Percentiles rank a stretch among this genome's conserved stretches.
Conservation (phyloP, 2,888 invertebrate species). For the Anaspis maculata region DNA sequence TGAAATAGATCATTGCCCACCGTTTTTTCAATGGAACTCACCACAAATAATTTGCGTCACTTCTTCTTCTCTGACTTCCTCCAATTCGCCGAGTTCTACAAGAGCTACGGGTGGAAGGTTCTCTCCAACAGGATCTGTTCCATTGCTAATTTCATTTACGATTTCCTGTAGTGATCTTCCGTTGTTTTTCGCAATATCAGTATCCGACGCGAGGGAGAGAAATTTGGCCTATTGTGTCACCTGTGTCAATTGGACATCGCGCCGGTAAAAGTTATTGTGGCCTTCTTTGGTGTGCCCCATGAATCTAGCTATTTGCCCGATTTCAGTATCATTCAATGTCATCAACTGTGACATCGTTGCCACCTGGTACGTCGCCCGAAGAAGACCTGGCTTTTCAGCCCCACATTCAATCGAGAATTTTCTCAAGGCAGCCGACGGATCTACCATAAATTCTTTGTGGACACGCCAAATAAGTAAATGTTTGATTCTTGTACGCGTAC, state of each 20-base stretch:
- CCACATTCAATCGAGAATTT: conserved; percentile 1
- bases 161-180: not conserved
- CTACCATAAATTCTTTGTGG: no score
- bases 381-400: not conserved
- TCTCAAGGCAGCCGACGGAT: not conserved
- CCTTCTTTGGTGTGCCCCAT: conserved; percentile 6
- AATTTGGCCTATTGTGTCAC: conserved; percentile 2
- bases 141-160: not conserved
- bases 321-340: conserved; percentile 7
- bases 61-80: not conserved
- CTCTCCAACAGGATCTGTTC: conserved; percentile 5
- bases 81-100: not conserved
- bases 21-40: no score
- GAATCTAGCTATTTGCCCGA: conserved; percentile 4
- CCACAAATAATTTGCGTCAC: not conserved
- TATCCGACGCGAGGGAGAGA: not conserved
- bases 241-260: conserved; percentile 2
- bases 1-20: no score
- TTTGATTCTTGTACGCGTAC: not conserved
- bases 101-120: not conserved
- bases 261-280: conserved; percentile 6
- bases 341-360: conserved; percentile 8
- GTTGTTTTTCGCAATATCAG: not conserved
- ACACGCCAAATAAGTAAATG: not conserved
- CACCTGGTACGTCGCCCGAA: conserved; percentile 18